phyloP scores from a whole-genome alignment of 2,888 invertebrate species.

The Sarcophaga caerulescens region DNA sequence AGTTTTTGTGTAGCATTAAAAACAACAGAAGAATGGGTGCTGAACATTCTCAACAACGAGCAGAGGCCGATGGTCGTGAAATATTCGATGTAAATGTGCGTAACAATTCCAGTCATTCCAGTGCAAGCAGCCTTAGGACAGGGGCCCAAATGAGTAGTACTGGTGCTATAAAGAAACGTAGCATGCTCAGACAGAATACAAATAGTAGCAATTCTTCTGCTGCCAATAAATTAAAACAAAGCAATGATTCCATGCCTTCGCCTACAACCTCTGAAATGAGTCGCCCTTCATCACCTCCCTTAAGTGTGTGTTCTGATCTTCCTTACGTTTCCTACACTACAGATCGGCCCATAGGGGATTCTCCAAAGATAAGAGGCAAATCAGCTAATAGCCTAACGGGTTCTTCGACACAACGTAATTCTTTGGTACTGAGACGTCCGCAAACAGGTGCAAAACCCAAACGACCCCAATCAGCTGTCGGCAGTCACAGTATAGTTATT shows the following conservation, averaged over 20 bases:
- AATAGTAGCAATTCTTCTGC: constrained; percentile 29
- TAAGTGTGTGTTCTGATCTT: constrained; percentile 93
- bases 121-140: neutral
- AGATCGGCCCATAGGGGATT: constrained; percentile 94
- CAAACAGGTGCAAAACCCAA: constrained; percentile 77
- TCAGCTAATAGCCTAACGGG: constrained; percentile 73
- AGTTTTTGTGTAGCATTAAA: neutral
- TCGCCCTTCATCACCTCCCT: constrained; percentile 89
- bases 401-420: constrained; percentile 69
- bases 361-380: constrained; percentile 89
- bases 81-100: constrained; percentile 72
- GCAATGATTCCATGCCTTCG: constrained; percentile 61
- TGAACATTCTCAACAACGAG: constrained; percentile 83
- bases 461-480: constrained; percentile 81
- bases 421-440: constrained; percentile 69
- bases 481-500: constrained; percentile 89
- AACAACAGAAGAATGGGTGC: constrained; percentile 83
- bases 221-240: constrained; percentile 66
- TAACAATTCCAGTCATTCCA: constrained; percentile 19
- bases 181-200: constrained; percentile 69
- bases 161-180: constrained; percentile 71
- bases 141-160: constrained; percentile 23
- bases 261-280: constrained; percentile 80
- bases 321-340: constrained; percentile 96
- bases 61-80: constrained; percentile 76